Evolutionary conservation across 2,888 invertebrate species (phyloP), one percentile per base, ranked within the genome.

Genomic region (Parascotia fuliginaria): DNA sequence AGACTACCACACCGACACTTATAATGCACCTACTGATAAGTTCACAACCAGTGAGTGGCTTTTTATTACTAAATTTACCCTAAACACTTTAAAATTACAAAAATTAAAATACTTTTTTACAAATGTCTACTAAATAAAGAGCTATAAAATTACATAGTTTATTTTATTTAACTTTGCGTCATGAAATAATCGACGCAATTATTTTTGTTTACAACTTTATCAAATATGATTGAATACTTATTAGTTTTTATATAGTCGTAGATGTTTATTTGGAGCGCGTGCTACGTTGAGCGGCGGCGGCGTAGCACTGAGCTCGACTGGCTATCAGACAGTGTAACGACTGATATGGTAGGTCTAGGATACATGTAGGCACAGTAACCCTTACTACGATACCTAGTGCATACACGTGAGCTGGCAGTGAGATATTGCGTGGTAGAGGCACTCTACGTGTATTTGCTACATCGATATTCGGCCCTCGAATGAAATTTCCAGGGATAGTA

Each of bases 341-440:
- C 76, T 84, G 86, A 83, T 85, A 87, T 58, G 70, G 74, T 75
- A 78, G 79, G 81, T 87, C 89, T 89, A 87, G 88, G 73, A 81
- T 83, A 83, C 79, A 70, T 79, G 75, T 83, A 83, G 80, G 73
- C 73, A 75, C 62, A 64, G 63, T 56, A 60, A 56, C 65, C 70
- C 65, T 55, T 67, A 59, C 60, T 69, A 72, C 39, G 42, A 48
- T 61, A 64, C 51, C 46, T 47, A 59, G 57, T 68, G 56, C 69
- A 65, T 63, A 54, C 52, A 43, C 49, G 46, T 14, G 33, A 42
- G 37, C 46, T 22, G 5, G 9, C 3, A 31, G 24, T 28, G 65
- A 57, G 57, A 24, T 46, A 24, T 34, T 13, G 28, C 3, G 24
- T 24, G 24, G 24, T 24, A 24, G 1, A 24, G 7, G 7, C 24